Conservation (phyloP, 2,113 vertebrate species). For the Myrmecobius fasciatus region DNA sequence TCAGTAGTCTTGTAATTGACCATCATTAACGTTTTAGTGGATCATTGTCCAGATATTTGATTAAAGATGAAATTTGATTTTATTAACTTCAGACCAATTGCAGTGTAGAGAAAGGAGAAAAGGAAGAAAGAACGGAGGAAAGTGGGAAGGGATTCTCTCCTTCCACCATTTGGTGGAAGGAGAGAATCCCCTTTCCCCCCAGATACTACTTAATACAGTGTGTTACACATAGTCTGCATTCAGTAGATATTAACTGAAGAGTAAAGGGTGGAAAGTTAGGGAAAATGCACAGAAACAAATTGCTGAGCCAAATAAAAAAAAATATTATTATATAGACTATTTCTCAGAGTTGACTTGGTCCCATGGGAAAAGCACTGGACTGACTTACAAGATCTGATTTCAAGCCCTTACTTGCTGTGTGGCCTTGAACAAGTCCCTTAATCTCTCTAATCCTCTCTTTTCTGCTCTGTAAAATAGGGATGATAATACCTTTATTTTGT, state of each 20-base stretch:
- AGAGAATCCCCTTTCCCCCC: background rate
- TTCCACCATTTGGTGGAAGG: background rate
- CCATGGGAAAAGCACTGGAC: background rate
- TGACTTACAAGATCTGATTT: background rate
- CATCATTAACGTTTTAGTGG: constrained; percentile 37
- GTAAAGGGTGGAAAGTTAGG: background rate
- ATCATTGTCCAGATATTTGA: background rate
- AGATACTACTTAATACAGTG: background rate
- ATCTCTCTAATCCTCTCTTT: background rate
- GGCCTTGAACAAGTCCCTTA: background rate
- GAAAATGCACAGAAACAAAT: background rate
- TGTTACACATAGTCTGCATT: background rate
- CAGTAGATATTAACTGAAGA: background rate
- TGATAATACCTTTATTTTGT: background rate
- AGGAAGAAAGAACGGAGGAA: background rate
- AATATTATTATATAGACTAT: background rate
- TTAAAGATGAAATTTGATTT: constrained; percentile 11
- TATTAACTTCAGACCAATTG: background rate
- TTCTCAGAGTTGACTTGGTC: background rate
- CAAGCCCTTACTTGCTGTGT: background rate
- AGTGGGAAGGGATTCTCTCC: too few species aligned
- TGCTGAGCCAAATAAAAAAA: background rate
- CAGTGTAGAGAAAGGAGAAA: constrained; percentile 21
- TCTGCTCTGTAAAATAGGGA: background rate
- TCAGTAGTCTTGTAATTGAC: background rate